These are phyloP conservation scores for Anguilla rostrata DNA, from an alignment of 2,113 vertebrate species.

Conservation along the genomic window DNA sequence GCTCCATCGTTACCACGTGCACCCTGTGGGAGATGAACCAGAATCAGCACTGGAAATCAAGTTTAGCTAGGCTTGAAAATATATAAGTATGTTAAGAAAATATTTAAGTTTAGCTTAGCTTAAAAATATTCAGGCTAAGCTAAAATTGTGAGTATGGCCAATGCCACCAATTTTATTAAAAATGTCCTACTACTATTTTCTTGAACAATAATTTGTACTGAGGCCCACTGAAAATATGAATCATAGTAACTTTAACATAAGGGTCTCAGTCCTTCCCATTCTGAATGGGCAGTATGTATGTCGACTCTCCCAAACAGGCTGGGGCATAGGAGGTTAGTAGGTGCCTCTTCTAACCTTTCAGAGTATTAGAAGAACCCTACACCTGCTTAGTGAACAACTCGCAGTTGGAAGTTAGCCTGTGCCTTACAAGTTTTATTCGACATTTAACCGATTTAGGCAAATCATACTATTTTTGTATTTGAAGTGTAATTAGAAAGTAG, in stretches of 20 bases:
- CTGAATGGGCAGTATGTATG: background rate
- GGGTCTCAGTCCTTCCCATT: background rate
- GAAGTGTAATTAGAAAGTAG: background rate
- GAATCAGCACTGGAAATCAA: constrained; percentile 4
- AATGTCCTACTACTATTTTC: background rate
- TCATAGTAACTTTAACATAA: background rate
- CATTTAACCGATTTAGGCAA: background rate
- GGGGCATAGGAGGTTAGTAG: background rate
- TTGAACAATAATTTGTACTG: background rate
- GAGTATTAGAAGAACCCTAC: background rate
- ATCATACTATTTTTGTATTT: background rate
- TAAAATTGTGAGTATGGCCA: background rate
- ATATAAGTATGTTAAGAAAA: no score
- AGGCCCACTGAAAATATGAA: background rate
- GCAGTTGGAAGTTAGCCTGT: background rate
- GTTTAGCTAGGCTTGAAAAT: background rate
- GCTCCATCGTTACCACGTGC: constrained; percentile 95
- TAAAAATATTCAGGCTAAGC: no score
- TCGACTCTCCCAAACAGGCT: background rate
- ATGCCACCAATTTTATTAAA: background rate
- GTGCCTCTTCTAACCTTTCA: background rate
- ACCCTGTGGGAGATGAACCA: constrained; percentile 68
- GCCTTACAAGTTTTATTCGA: background rate
- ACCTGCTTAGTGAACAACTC: background rate
- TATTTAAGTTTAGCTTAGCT: no score